These are phyloP conservation scores for Hemitrygon akajei DNA, from an alignment of 2,797 vertebrate genomes.

Conservation along the genomic window DNA sequence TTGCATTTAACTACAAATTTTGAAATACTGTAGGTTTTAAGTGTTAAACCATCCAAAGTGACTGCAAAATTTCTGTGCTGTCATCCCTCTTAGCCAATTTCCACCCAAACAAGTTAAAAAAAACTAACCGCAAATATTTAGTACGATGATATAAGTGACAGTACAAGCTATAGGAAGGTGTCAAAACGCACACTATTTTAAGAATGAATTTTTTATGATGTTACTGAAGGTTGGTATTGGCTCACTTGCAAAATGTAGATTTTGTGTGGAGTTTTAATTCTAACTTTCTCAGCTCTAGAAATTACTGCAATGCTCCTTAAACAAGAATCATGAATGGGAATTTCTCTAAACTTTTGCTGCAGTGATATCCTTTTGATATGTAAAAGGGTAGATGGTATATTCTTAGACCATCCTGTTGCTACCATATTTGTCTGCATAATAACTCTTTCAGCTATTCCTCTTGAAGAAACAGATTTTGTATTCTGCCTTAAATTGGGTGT, in stretches of 20 bases:
- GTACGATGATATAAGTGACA: background rate
- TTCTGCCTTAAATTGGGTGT: background rate
- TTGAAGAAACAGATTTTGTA: background rate
- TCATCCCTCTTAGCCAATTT: background rate
- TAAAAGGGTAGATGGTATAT: background rate
- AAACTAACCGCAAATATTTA: background rate
- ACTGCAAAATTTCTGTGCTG: background rate
- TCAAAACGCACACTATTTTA: background rate
- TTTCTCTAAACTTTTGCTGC: background rate
- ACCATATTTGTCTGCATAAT: background rate
- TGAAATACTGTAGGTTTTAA: background rate
- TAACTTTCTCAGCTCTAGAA: background rate
- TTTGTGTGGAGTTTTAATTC: background rate
- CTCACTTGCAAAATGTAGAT: background rate
- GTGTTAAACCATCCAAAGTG: background rate
- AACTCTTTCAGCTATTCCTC: background rate
- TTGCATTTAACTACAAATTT: background rate
- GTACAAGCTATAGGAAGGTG: background rate
- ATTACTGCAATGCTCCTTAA: background rate
- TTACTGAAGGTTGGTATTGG: background rate
- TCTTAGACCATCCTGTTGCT: background rate
- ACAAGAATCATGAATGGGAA: background rate
- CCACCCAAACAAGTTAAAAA: background rate
- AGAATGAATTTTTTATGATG: background rate
- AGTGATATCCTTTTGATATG: background rate